phyloP scores from a whole-genome alignment of 2,797 vertebrate species.

The Microchirus variegatus region DNA sequence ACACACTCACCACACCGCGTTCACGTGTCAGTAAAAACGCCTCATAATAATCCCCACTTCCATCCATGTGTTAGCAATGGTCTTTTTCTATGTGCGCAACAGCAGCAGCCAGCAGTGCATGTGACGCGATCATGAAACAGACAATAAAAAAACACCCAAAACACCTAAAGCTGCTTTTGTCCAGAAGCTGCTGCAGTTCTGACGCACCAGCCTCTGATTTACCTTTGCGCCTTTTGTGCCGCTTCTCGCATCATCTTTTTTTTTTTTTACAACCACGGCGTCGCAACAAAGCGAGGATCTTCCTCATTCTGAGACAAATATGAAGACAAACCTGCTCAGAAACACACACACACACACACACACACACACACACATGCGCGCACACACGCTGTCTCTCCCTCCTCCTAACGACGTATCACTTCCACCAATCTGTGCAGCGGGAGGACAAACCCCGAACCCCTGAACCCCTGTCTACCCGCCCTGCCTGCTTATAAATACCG shows the following conservation, averaged over 20 bases:
- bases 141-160: too few relatives aligned
- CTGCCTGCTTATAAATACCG: slow-evolving; percentile 89
- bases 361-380: slow-evolving; percentile 4
- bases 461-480: slow-evolving; percentile 81
- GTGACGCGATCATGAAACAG: too few relatives aligned
- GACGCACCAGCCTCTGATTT: background rate
- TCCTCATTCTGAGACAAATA: slow-evolving; percentile 36
- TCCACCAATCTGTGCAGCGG: slow-evolving; percentile 84
- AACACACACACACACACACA: slow-evolving; percentile 37
- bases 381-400: slow-evolving; percentile 31
- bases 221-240: too few relatives aligned
- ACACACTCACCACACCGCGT: background rate
- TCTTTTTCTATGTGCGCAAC: too few relatives aligned
- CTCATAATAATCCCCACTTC: too few relatives aligned
- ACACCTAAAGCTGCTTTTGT: too few relatives aligned
- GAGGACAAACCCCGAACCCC: slow-evolving; percentile 84
- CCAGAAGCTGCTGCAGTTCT: background rate
- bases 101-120: too few relatives aligned
- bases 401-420: slow-evolving; percentile 75
- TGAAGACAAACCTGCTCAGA: slow-evolving; percentile 45
- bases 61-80: too few relatives aligned
- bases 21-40: background rate
- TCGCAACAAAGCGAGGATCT: slow-evolving; percentile 41
- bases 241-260: too few relatives aligned
- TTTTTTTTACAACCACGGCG: slow-evolving; percentile 2